Percentiles rank a stretch among this genome's conserved stretches.
phyloP scores from a whole-genome alignment of 2,888 invertebrate genomes.

The Drosophila maculinotata region DNA sequence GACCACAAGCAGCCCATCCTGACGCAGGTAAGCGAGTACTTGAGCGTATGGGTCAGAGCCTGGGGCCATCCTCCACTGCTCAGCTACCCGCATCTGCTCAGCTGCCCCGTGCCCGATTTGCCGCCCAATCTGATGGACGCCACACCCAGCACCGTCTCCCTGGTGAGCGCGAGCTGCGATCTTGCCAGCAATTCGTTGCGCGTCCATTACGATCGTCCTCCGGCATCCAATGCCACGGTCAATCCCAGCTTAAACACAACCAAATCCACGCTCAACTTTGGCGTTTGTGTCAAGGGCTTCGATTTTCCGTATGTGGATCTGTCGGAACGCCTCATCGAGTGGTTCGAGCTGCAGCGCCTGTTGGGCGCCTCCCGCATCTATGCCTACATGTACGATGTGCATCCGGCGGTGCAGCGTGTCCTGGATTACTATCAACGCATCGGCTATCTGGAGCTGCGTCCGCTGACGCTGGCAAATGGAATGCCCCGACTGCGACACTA shows the following conservation, averaged over 20 bases:
- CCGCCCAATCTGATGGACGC: not conserved
- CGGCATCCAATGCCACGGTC: not conserved
- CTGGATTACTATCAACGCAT: constrained; percentile 87
- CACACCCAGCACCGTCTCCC: constrained; percentile 56
- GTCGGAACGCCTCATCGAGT: constrained; percentile 94
- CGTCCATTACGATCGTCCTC: constrained; percentile 37
- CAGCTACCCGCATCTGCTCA: constrained; percentile 94
- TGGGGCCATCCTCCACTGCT: constrained; percentile 95
- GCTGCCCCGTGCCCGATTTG: constrained; percentile 91
- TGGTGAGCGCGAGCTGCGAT: constrained; percentile 49
- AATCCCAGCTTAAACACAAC: not conserved
- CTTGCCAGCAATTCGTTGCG: constrained; percentile 81
- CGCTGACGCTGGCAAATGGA: constrained; percentile 92
- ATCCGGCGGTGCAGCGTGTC: constrained; percentile 94
- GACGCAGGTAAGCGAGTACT: constrained; percentile 89
- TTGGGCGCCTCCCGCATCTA: constrained; percentile 95
- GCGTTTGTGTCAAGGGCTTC: constrained; percentile 95
- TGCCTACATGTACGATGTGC: constrained; percentile 93
- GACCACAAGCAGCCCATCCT: constrained; percentile 91
- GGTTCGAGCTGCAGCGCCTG: constrained; percentile 93
- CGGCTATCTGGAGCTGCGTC: constrained; percentile 89
- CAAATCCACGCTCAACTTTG: constrained; percentile 85
- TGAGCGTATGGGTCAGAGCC: constrained; percentile 91
- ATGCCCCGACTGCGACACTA: constrained; percentile 93
- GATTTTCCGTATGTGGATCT: constrained; percentile 95